Evolutionary conservation across 2,113 vertebrate species (phyloP).

Genomic region (Noctilio leporinus): DNA sequence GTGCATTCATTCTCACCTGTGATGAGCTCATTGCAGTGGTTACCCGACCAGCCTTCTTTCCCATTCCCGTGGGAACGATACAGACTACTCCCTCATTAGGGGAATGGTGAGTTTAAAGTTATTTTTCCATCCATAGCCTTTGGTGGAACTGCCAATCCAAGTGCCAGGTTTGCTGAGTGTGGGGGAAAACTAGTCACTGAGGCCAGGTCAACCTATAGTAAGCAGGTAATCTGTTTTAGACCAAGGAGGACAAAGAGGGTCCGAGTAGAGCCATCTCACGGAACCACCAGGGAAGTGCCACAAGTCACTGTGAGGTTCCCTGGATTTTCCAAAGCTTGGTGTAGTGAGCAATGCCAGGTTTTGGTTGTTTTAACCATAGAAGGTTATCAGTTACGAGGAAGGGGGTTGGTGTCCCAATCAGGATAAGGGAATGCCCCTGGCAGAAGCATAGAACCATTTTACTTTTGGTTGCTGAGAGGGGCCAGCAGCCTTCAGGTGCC

Average conservation of each 20-base stretch:
- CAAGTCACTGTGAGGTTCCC: not conserved
- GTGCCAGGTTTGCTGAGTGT: not conserved
- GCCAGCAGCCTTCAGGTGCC: not conserved
- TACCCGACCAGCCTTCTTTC: rapidly evolving
- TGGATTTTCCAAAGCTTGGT: not conserved
- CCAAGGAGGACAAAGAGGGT: not conserved
- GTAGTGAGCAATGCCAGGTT: rapidly evolving
- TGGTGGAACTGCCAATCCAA: not conserved
- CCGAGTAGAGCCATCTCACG: not conserved
- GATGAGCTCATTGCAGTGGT: not conserved
- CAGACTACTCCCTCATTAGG: not conserved
- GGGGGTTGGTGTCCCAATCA: not conserved
- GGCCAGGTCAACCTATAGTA: not conserved
- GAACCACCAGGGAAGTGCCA: not conserved
- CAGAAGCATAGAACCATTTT: not conserved
- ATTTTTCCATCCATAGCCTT: not conserved
- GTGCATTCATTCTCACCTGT: not conserved
- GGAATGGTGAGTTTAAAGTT: no score
- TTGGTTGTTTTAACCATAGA: not conserved
- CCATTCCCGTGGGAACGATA: rapidly evolving
- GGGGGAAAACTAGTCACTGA: not conserved
- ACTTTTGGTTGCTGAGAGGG: not conserved
- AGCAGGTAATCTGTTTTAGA: not conserved
- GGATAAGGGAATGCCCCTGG: not conserved
- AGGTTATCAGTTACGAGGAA: not conserved